phyloP scores from a whole-genome alignment of 2,888 invertebrate genomes.

The Willowsia nigromaculata region DNA sequence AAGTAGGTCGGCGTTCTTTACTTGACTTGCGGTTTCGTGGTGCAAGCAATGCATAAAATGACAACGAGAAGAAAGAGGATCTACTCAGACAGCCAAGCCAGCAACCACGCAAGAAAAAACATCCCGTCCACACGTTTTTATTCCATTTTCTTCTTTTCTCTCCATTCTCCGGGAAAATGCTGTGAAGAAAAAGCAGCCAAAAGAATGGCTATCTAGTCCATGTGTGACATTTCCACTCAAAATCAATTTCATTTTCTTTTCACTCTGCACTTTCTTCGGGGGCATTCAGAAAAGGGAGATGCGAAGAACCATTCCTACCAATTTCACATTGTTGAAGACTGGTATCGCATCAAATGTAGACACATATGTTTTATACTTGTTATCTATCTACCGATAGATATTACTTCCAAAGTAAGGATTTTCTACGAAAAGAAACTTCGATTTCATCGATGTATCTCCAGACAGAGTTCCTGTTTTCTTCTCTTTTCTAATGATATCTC shows the following conservation, averaged over 20 bases:
- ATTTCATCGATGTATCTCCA: neutral
- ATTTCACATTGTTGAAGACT: neutral
- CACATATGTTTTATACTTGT: no score
- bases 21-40: conserved; percentile 34
- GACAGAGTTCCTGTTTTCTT: neutral
- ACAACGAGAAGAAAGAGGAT: neutral
- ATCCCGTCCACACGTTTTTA: neutral
- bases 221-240: conserved; percentile 62
- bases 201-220: conserved; percentile 42
- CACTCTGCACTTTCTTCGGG: neutral
- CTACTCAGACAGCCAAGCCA: conserved; percentile 3
- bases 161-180: neutral
- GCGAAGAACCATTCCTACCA: neutral
- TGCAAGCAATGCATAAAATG: conserved; percentile 55
- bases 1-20: conserved; percentile 62
- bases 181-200: neutral
- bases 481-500: conserved; percentile 8
- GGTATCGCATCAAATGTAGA: no score
- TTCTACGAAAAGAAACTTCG: no score
- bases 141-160: conserved; percentile 18
- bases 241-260: conserved; percentile 67
- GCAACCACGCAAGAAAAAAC: neutral
- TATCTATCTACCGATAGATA: neutral
- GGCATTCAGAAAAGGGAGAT: neutral
- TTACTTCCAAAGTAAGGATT: neutral